A percentile compares a stretch with the other conserved stretches of the same genome.
phyloP scores from a whole-genome alignment of 2,888 invertebrate species.

The Ormyrus nitidulus region DNA sequence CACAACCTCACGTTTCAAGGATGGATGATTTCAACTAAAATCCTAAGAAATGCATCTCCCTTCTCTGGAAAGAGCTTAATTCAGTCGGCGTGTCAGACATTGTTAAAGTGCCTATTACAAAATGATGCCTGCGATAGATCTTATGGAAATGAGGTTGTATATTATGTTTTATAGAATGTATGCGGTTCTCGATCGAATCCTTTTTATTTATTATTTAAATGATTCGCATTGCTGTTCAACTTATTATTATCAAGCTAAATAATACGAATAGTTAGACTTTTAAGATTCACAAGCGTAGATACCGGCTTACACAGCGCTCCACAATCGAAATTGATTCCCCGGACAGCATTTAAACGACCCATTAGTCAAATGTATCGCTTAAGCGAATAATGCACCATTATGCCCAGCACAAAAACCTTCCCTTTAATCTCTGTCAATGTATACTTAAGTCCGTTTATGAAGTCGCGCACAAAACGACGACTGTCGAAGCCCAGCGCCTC shows the following conservation, averaged over 20 bases:
- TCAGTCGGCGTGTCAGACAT: constrained; percentile 1
- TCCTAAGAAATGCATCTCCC: constrained; percentile 25
- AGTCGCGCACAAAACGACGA: not conserved
- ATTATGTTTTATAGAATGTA: no score
- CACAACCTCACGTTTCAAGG: constrained; percentile 12
- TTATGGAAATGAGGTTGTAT: not conserved
- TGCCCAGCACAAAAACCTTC: not conserved
- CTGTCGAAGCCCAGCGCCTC: not conserved
- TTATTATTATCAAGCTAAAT: no score
- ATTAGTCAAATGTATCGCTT: not conserved
- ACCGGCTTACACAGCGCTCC: no score
- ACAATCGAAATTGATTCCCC: no score
- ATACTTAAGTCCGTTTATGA: not conserved
- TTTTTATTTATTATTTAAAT: no score
- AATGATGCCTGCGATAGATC: not conserved
- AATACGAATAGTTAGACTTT: no score
- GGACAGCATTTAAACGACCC: no score
- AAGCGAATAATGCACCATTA: not conserved
- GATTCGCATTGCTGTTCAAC: no score
- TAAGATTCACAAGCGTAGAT: no score
- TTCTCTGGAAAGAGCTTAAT: not conserved
- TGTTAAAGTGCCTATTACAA: not conserved
- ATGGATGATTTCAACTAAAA: not conserved
- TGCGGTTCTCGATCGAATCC: no score
- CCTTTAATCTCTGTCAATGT: constrained; percentile 15